These are phyloP conservation scores for Brachyalestes nurse DNA, from an alignment of 2,797 vertebrate genomes.

Conservation along the genomic window DNA sequence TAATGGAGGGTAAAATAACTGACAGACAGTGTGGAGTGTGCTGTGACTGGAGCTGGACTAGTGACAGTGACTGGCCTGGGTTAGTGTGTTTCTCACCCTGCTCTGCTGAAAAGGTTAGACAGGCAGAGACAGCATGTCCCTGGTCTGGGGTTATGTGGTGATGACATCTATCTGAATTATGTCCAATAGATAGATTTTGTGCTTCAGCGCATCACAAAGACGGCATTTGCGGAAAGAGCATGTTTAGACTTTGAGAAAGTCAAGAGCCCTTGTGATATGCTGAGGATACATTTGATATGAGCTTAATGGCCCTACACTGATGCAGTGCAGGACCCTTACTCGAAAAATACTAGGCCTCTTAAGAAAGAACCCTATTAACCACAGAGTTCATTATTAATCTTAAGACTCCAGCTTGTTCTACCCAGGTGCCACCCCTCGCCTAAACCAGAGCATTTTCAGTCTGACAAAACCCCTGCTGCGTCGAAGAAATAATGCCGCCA, in stretches of 20 bases:
- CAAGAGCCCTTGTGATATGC: background rate
- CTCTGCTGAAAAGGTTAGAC: conserved; percentile 13
- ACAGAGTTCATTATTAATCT: too few relatives aligned
- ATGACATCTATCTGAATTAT: background rate
- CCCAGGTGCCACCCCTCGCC: too few relatives aligned
- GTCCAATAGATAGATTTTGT: background rate
- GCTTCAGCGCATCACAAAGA: background rate
- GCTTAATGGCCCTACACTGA: background rate
- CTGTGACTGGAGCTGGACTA: background rate
- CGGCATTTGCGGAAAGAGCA: conserved; percentile 13
- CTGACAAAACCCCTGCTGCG: too few relatives aligned
- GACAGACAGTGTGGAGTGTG: background rate
- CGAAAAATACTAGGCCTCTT: background rate
- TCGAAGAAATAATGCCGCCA: too few relatives aligned
- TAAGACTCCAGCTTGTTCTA: too few relatives aligned
- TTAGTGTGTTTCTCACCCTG: background rate
- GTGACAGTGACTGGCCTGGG: background rate
- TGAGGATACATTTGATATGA: background rate
- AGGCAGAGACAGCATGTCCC: background rate
- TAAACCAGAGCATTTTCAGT: too few relatives aligned
- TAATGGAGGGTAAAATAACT: too few relatives aligned
- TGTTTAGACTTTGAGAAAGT: conserved; percentile 16
- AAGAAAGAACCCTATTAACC: background rate
- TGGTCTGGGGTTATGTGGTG: background rate
- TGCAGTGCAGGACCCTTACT: background rate